Conservation (phyloP, 2,888 invertebrate genomes). For the Teleiodes luculella region DNA sequence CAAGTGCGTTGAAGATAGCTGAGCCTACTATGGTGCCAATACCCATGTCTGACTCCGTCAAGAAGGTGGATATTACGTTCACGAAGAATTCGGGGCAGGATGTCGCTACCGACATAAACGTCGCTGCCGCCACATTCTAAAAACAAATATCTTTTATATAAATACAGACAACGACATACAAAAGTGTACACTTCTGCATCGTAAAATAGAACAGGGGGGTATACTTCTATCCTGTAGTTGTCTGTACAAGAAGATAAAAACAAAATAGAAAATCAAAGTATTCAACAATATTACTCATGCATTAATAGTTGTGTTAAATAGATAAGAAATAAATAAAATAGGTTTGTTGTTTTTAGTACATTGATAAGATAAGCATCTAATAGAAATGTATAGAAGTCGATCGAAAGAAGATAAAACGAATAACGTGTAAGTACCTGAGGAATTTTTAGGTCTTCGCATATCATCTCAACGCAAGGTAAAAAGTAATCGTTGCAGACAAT, state of each 20-base stretch:
- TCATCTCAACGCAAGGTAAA: conserved; percentile 91
- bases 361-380: no score
- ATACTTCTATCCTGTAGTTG: no score
- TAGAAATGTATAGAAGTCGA: no score
- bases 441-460: conserved; percentile 88
- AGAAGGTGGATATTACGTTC: conserved; percentile 91
- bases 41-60: conserved; percentile 90
- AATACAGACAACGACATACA: conserved; percentile 19
- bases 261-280: no score
- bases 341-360: no score
- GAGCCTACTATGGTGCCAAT: conserved; percentile 93
- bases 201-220: no score
- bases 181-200: no score
- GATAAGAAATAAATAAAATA: no score
- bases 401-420: no score
- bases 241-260: no score
- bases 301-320: no score
- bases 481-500: conserved; percentile 95
- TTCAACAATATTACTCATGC: no score
- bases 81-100: conserved; percentile 97
- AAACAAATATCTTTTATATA: neutral
- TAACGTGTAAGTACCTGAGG: conserved; percentile 72
- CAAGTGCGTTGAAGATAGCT: conserved; percentile 91
- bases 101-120: conserved; percentile 97
- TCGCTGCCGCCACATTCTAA: conserved; percentile 96